These are phyloP conservation scores for Candoia aspera DNA, from an alignment of 2,113 vertebrate species.

Conservation along the genomic window DNA sequence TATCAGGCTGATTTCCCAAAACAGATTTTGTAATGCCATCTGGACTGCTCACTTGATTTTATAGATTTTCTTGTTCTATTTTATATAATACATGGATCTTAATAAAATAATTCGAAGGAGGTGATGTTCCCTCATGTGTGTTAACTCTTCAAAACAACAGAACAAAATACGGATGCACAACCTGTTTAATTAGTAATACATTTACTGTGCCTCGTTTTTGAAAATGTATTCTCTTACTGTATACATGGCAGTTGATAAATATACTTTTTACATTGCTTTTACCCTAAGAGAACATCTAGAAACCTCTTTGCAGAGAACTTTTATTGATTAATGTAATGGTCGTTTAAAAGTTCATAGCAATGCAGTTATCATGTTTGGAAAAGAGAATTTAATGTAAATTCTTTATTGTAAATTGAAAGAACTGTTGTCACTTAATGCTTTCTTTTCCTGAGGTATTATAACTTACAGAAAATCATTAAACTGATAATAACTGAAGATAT, in stretches of 20 bases:
- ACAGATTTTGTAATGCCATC: conserved; percentile 64
- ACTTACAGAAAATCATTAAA: conserved; percentile 70
- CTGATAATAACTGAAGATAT: conserved; percentile 61
- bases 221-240: not conserved
- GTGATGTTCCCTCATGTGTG: conserved; percentile 69
- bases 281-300: not conserved
- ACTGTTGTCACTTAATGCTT: conserved; percentile 63
- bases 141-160: conserved; percentile 60
- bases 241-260: not conserved
- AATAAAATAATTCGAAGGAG: conserved; percentile 75
- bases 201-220: conserved; percentile 16
- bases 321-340: not conserved
- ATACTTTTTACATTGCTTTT: conserved; percentile 30
- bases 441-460: conserved; percentile 69
- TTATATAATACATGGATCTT: conserved; percentile 77
- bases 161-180: conserved; percentile 19
- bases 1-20: conserved; percentile 7
- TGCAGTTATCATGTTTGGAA: conserved; percentile 44
- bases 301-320: not conserved
- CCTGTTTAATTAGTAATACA: conserved; percentile 13
- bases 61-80: conserved; percentile 74
- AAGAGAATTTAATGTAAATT: conserved; percentile 59
- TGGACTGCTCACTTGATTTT: conserved; percentile 68
- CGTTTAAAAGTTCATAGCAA: conserved; percentile 1
- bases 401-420: conserved; percentile 64